phyloP scores from a whole-genome alignment of 2,797 vertebrate genomes.

The Distichodus sexfasciatus region DNA sequence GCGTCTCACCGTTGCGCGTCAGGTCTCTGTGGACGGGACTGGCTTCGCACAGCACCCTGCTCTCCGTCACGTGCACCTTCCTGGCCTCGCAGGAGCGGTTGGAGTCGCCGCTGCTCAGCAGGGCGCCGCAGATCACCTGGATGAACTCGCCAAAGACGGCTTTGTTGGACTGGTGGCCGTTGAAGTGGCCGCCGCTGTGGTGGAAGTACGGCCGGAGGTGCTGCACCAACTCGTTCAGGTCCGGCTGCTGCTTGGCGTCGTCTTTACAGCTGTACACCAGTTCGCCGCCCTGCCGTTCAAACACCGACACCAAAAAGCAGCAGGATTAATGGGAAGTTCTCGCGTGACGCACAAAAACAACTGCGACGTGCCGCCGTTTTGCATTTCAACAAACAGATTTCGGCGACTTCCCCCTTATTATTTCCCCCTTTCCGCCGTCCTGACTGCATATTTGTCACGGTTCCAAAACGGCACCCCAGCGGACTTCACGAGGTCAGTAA shows the following conservation, averaged over 20 bases:
- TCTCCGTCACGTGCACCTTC: constrained; percentile 64
- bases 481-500: too few relatives aligned
- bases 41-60: constrained; percentile 86
- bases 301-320: too few relatives aligned
- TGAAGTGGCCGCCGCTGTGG: constrained; percentile 79
- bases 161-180: constrained; percentile 78
- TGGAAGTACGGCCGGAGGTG: constrained; percentile 92
- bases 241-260: constrained; percentile 77
- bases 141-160: constrained; percentile 86
- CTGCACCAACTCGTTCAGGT: constrained; percentile 82
- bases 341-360: too few relatives aligned
- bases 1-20: constrained; percentile 76
- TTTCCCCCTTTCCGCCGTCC: too few relatives aligned
- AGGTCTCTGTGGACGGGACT: constrained; percentile 83
- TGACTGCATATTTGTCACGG: too few relatives aligned
- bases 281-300: constrained; percentile 93
- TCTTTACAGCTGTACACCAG: constrained; percentile 91
- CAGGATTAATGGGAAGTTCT: too few relatives aligned
- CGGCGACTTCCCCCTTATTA: too few relatives aligned
- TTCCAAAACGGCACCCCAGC: too few relatives aligned
- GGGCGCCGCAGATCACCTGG: constrained; percentile 82
- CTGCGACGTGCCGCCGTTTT: too few relatives aligned
- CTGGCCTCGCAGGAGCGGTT: constrained; percentile 69
- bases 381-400: too few relatives aligned
- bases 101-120: constrained; percentile 79